Evolutionary conservation across 2,888 invertebrate species (phyloP).

Genomic region (Oligia fasciuncula): DNA sequence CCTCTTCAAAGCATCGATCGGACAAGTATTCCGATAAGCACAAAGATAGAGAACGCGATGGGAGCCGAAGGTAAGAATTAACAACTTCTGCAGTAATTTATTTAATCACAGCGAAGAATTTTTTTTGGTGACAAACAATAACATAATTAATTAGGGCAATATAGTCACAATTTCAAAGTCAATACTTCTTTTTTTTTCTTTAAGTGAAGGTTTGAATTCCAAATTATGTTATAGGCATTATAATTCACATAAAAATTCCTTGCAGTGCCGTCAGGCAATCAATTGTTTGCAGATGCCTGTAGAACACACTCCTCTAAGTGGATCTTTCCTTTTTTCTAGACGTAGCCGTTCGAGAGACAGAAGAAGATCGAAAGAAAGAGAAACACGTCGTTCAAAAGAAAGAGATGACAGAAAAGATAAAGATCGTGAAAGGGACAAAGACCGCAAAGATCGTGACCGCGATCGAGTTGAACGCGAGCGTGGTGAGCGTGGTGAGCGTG

Average conservation of each 20-base stretch:
- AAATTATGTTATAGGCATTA: neutral
- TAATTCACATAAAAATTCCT: neutral
- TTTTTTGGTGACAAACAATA: neutral
- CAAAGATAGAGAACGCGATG: conserved; percentile 86
- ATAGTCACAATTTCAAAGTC: neutral
- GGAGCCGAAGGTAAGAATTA: conserved; percentile 80
- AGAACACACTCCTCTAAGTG: conserved; percentile 1
- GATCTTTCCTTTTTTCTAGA: conserved; percentile 68
- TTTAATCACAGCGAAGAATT: too few species aligned
- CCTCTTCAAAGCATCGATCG: conserved; percentile 89
- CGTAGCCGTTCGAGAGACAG: conserved; percentile 85
- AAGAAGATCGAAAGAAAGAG: conserved; percentile 91
- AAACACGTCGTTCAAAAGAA: conserved; percentile 89
- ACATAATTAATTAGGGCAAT: neutral
- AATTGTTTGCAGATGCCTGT: neutral
- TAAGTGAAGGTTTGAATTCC: neutral
- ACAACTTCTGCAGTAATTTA: neutral
- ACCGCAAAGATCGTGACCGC: conserved; percentile 74
- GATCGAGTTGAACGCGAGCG: conserved; percentile 76
- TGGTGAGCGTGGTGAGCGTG: conserved; percentile 70
- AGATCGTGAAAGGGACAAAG: conserved; percentile 84
- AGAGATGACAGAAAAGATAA: conserved; percentile 85
- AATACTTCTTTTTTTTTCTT: neutral
- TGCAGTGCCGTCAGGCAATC: neutral
- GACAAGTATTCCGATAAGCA: conserved; percentile 90